A percentile compares a stretch with the other conserved stretches of the same genome.
Conservation (phyloP, 1,140 invertebrate genomes). For the Listronotus bonariensis region DNA sequence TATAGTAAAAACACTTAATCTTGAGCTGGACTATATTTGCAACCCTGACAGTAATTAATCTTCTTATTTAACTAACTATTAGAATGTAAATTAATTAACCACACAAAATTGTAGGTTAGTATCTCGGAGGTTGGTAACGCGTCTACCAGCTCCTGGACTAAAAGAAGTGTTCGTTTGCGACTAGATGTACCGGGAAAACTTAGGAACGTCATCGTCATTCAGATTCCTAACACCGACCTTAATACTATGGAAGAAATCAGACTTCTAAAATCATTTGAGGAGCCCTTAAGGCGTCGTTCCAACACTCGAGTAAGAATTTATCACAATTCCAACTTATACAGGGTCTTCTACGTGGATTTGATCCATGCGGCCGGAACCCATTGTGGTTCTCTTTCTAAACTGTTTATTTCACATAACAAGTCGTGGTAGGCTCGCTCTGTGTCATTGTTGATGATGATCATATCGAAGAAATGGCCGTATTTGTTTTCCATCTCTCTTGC, state of each 20-base stretch:
- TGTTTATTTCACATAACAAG: conserved; percentile 90
- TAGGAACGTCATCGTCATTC: conserved; percentile 1
- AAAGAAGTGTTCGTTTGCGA: too few species aligned
- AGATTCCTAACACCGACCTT: conserved; percentile 1
- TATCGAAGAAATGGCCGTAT: conserved; percentile 96
- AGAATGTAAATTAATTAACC: too few species aligned
- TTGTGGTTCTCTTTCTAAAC: conserved; percentile 92
- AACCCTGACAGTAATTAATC: too few species aligned
- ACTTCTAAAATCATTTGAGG: conserved; percentile 20
- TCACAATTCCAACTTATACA: conserved; percentile 22
- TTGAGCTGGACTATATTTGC: too few species aligned
- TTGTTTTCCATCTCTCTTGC: conserved; percentile 95
- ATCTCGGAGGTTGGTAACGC: too few species aligned
- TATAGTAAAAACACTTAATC: too few species aligned
- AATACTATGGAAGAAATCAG: conserved; percentile 9
- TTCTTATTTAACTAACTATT: too few species aligned
- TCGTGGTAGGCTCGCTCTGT: conserved; percentile 93
- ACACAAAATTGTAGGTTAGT: too few species aligned
- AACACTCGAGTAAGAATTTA: conserved; percentile 20
- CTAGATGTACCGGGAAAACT: too few species aligned
- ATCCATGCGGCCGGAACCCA: conserved; percentile 93
- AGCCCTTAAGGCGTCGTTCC: conserved; percentile 3
- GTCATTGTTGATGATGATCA: conserved; percentile 96
- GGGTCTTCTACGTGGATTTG: conserved; percentile 54
- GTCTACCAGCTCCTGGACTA: too few species aligned